Base-by-base conservation (phyloP, 2,113 vertebrate genomes). In the Phyllopteryx taeniolatus region DNA sequence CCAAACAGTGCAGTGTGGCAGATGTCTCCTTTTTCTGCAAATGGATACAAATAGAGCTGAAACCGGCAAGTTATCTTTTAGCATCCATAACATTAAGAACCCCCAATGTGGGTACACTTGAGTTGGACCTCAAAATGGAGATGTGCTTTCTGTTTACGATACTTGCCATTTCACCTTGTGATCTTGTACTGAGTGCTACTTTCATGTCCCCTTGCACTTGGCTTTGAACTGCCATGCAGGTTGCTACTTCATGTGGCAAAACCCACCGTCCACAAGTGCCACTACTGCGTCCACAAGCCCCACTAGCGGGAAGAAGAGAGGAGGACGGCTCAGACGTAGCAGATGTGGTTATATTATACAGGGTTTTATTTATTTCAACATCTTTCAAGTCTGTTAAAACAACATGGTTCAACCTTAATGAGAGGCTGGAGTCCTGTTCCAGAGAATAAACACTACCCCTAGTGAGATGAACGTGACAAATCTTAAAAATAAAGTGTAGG, bases 161-260 rank as follows among this genome's bases (percentile, higher is more conserved):
- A 61, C 59, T 72, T 67, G 53, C 73, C 66, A 60, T 72, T 51
- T 53, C 15, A 3, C 83, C 73, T 85, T 90, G 83, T 89, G 89
- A 90, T 91, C 87, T 87, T 53, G 68, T 61, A 53, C 68, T 59
- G 79, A 91, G 90, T 81, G 84, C 79, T 74, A 78, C 91, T 92
- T 93, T 92, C 84, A 92, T 91, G 90, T 91, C 72, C 82, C 80
- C 82, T 81, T 80, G 87, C 70, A 67, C 67, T 57, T 70, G 72
- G 72, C 91, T 92, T 92, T 93, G 89, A 93, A 91, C 84, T 80
- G 69, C 27, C 85, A 91, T 90, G 90, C 89, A 85, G 91, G 91
- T 82, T 81, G 71, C 66, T 75, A 64, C 79, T 46, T 64, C 72
- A 44, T 54, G 76, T 72, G 69, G 83, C 80, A 74, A 72, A 79